These are phyloP conservation scores for Idaea biselata DNA, from an alignment of 2,888 invertebrate genomes.

Conservation along the genomic window DNA sequence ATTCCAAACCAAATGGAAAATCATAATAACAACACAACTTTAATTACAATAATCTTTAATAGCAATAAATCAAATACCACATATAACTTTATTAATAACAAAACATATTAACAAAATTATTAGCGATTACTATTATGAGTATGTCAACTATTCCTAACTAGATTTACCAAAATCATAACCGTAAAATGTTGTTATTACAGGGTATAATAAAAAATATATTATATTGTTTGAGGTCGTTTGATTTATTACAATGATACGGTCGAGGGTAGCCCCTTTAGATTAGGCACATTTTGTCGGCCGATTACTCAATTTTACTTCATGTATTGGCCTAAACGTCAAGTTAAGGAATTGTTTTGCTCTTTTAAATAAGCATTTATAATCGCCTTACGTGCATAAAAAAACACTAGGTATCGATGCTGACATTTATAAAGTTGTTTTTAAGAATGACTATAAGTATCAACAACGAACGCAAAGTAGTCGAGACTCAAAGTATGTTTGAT, in stretches of 20 bases:
- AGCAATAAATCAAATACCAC: neutral
- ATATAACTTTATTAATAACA: neutral
- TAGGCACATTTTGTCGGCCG: neutral
- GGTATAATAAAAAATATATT: neutral
- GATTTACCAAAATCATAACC: neutral
- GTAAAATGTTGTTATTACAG: neutral
- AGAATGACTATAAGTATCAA: too few relatives aligned
- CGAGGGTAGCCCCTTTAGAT: neutral
- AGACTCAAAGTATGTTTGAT: too few relatives aligned
- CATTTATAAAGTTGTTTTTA: too few relatives aligned
- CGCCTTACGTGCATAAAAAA: too few relatives aligned
- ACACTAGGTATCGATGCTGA: too few relatives aligned
- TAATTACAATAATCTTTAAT: neutral
- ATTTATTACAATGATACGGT: neutral
- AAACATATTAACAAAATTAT: neutral
- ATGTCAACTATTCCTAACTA: slow-evolving; percentile 1
- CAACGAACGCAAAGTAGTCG: too few relatives aligned
- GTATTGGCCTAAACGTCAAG: too few relatives aligned
- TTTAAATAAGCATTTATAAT: too few relatives aligned
- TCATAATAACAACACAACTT: neutral
- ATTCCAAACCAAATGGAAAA: neutral
- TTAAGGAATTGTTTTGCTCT: too few relatives aligned
- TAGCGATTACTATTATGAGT: neutral
- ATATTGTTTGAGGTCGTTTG: neutral
- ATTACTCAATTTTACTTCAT: neutral